Percentiles rank a stretch among this genome's conserved stretches.
These are phyloP conservation scores for Cygnus buccinator DNA, from an alignment of 2,113 vertebrate genomes.

Conservation along the genomic window DNA sequence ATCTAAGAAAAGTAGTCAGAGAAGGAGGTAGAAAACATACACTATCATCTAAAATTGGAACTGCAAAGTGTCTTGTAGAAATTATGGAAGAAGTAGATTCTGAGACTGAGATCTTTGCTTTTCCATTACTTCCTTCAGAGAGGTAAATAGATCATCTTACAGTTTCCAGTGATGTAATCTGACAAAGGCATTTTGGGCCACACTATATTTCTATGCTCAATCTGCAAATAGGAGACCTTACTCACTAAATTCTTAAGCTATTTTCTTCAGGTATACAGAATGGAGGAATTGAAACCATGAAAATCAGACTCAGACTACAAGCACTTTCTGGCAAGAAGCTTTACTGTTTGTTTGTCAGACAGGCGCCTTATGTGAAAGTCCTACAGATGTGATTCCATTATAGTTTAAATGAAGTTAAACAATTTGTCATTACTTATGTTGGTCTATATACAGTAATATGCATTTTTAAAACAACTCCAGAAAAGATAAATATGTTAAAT, in stretches of 20 bases:
- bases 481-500: not conserved
- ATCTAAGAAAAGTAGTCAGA: not conserved
- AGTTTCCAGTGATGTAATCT: not conserved
- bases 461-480: not conserved
- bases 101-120: not conserved
- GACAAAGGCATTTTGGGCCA: not conserved
- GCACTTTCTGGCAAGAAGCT: not conserved
- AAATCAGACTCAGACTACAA: not conserved
- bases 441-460: not conserved
- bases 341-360: not conserved
- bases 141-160: not conserved
- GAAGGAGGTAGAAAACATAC: not conserved
- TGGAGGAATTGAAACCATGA: not conserved
- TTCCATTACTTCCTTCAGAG: not conserved
- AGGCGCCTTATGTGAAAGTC: not conserved
- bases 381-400: not conserved
- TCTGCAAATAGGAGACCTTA: not conserved
- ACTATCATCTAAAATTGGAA: not conserved
- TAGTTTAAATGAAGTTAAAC: not conserved
- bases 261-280: not conserved
- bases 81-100: not conserved
- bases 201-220: not conserved
- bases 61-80: not conserved
- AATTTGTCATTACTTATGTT: not conserved
- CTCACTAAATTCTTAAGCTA: not conserved